Evolutionary conservation across 2,797 vertebrate species (phyloP).

Genomic region (Catostomus latipinnis): DNA sequence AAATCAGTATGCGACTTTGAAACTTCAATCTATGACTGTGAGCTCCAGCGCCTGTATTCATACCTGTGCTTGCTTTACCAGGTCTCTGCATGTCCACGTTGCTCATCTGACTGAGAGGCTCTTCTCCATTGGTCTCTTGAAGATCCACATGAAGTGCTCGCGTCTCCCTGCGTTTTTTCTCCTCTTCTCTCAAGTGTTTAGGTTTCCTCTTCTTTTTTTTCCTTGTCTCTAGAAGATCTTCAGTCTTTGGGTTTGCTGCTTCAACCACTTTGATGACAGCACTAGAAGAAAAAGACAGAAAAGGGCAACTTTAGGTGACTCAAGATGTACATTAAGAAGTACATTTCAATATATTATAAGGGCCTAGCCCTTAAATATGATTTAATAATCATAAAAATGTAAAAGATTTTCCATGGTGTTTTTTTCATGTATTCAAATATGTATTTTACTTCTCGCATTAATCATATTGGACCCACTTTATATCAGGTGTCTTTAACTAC

Average conservation of each 20-base stretch:
- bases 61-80: slow-evolving; percentile 66
- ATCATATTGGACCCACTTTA: no score
- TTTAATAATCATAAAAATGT: no score
- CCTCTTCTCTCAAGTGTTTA: slow-evolving; percentile 56
- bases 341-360: background rate
- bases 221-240: slow-evolving; percentile 57
- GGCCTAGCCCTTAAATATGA: no score
- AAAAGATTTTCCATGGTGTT: no score
- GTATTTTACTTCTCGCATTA: no score
- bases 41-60: background rate
- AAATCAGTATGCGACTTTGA: background rate
- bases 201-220: slow-evolving; percentile 71
- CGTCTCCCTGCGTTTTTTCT: slow-evolving; percentile 25
- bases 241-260: slow-evolving; percentile 30
- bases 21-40: background rate
- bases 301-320: background rate
- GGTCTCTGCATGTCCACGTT: slow-evolving; percentile 47
- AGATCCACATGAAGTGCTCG: background rate
- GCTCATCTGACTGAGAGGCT: slow-evolving; percentile 39
- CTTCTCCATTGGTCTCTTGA: slow-evolving; percentile 17
- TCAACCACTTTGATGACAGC: slow-evolving; percentile 39
- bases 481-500: no score
- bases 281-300: slow-evolving; percentile 13
- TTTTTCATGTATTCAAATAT: no score
- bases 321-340: background rate